These are phyloP conservation scores for Lordiphosa andalusiaca DNA, from an alignment of 2,888 invertebrate species.

Conservation along the genomic window DNA sequence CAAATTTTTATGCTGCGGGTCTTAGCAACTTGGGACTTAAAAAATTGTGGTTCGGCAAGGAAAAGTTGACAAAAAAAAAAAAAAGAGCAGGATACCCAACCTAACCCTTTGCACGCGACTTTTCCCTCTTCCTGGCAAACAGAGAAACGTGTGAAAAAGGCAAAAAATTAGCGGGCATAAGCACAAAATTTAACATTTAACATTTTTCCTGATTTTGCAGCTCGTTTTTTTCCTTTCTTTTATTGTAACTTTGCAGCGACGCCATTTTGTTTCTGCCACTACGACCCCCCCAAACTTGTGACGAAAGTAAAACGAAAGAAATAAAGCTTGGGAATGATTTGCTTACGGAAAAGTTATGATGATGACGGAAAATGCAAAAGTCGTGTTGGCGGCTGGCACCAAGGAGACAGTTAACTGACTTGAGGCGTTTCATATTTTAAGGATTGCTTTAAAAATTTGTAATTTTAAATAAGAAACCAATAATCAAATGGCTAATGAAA, in stretches of 20 bases:
- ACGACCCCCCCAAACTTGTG: conserved; percentile 25
- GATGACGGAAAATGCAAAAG: conserved; percentile 54
- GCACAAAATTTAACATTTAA: conserved; percentile 41
- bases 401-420: conserved; percentile 3
- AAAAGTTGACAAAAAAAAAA: conserved; percentile 17
- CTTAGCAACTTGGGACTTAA: conserved; percentile 49
- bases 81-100: conserved; percentile 7
- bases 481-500: too few relatives aligned
- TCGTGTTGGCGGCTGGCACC: conserved; percentile 40
- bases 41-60: conserved; percentile 51
- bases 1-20: conserved; percentile 73
- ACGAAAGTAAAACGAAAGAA: conserved; percentile 9
- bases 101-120: conserved; percentile 56
- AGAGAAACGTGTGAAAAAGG: conserved; percentile 67
- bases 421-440: conserved; percentile 3
- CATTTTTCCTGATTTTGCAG: conserved; percentile 10
- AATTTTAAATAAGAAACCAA: not conserved
- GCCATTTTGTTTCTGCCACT: conserved; percentile 39
- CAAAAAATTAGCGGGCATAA: conserved; percentile 59
- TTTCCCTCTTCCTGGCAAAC: conserved; percentile 39
- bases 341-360: conserved; percentile 56
- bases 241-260: conserved; percentile 15
- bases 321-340: conserved; percentile 34
- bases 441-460: not conserved
- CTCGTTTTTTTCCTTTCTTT: not conserved